A percentile compares a stretch with the other conserved stretches of the same genome.
Conservation (phyloP, 2,888 invertebrate genomes). For the Ennomos quercinarius region DNA sequence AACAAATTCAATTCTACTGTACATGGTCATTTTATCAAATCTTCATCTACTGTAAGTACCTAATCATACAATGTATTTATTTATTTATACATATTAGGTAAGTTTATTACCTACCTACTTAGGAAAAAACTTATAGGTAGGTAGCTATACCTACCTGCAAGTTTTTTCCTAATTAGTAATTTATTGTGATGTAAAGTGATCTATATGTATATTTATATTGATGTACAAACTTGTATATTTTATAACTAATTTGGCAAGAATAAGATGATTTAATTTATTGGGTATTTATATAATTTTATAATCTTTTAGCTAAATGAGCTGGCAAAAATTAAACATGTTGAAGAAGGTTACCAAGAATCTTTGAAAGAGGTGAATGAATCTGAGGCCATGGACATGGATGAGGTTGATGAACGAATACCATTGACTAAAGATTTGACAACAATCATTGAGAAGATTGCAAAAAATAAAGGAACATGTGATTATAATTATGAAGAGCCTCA, state of each 20-base stretch:
- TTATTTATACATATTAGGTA: too few species aligned
- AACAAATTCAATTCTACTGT: slow-evolving; percentile 80
- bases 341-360: slow-evolving; percentile 75
- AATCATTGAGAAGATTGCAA: slow-evolving; percentile 81
- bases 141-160: too few species aligned
- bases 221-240: too few species aligned
- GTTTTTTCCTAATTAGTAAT: too few species aligned
- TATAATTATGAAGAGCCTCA: slow-evolving; percentile 52
- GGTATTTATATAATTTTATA: slow-evolving; percentile 8
- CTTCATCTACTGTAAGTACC: slow-evolving; percentile 74
- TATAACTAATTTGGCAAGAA: too few species aligned
- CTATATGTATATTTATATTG: too few species aligned
- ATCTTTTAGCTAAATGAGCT: slow-evolving; percentile 71
- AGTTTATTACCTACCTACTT: too few species aligned
- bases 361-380: slow-evolving; percentile 52
- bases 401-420: slow-evolving; percentile 67
- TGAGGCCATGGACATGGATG: slow-evolving; percentile 45
- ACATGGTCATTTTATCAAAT: slow-evolving; percentile 75
- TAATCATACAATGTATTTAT: neutral
- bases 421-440: slow-evolving; percentile 83
- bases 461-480: slow-evolving; percentile 57
- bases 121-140: too few species aligned
- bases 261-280: too few species aligned
- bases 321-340: slow-evolving; percentile 77
- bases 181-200: too few species aligned